Conservation (phyloP, 2,797 vertebrate genomes). For the Chaetodon trifasciatus region DNA sequence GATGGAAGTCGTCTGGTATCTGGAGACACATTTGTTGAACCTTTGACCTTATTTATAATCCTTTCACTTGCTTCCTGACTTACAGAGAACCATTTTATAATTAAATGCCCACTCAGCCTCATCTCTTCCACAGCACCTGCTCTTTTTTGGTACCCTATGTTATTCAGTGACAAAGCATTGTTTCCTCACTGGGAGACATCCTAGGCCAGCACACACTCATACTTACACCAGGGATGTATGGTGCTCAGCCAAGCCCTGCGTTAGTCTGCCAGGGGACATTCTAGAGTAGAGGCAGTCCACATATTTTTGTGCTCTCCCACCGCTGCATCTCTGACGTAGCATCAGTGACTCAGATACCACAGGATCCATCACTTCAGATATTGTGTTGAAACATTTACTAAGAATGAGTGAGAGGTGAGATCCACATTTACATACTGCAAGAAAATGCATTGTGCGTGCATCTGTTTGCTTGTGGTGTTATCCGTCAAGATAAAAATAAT, state of each 20-base stretch:
- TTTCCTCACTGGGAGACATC: constrained; percentile 14
- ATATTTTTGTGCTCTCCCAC: constrained; percentile 39
- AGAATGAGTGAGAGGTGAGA: not conserved
- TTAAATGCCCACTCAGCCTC: constrained; percentile 15
- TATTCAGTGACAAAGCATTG: constrained; percentile 54
- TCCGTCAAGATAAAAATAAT: not conserved
- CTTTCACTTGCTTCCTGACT: not conserved
- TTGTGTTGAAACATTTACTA: not conserved
- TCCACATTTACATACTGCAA: not conserved
- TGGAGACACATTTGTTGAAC: not conserved
- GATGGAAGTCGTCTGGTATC: constrained; percentile 5
- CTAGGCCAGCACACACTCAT: constrained; percentile 15
- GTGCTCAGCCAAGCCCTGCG: constrained; percentile 47
- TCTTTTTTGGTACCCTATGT: constrained; percentile 35
- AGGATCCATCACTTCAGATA: not conserved
- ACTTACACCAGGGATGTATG: constrained; percentile 18
- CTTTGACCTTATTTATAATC: no score
- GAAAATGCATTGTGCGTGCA: not conserved
- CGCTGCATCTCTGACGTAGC: constrained; percentile 35
- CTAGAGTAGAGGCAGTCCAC: constrained; percentile 40
- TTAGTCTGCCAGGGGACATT: constrained; percentile 67
- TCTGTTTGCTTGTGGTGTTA: not conserved
- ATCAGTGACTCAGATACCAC: constrained; percentile 33
- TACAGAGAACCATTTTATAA: constrained; percentile 18
- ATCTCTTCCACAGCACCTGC: constrained; percentile 10